Evolutionary conservation across 1,140 invertebrate species (phyloP), one percentile per base, ranked within the genome.

Genomic region (Atta colombica): DNA sequence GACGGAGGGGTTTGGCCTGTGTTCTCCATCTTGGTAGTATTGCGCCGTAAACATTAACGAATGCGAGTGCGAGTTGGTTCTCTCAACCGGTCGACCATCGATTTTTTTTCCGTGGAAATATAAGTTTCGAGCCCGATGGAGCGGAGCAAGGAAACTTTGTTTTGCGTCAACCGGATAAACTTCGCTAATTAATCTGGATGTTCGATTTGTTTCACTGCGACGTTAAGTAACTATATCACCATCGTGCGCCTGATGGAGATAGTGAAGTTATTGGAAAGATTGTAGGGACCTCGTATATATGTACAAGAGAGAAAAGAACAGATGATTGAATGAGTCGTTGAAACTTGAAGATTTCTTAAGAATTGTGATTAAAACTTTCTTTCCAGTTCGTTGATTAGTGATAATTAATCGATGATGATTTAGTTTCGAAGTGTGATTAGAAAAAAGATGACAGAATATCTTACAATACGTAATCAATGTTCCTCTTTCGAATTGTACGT

Each of bases 51-150:
- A 81, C 65, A 35, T 81, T 45, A 45, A n/a, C 49, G 8, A 39
- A 21, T 21, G 16, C 53, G 18, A n/a, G 55, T 10, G 25, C 21
- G 49, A 39, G 14, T n/a, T 49, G 63, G 31, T 35, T 31, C 21
- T n/a, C 25, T 0, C 31, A 0, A 25, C 25, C 25, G 25, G 21
- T 3, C 25, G 25, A 25, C 45, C 63, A 80, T 69, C 77, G 77
- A 69, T 80, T 55, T 81, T 55, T 55, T 21, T 51, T 4, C 14
- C 58, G 49, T 58, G 49, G 49, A 71, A 80, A 49, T 39, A 49
- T 39, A 81, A 81, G 77, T 81, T 71, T 71, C n/a, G 28, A 68
- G 45, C 25, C 45, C 16, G 7, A n/a, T 10, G n/a, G 45, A 69
- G 5, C 28, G 18, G 18, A 16, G 18, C 8, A 12, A 25, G 14